phyloP scores from a whole-genome alignment of 53 echinoderm and acorn worm species.

The Luidia sarsii region DNA sequence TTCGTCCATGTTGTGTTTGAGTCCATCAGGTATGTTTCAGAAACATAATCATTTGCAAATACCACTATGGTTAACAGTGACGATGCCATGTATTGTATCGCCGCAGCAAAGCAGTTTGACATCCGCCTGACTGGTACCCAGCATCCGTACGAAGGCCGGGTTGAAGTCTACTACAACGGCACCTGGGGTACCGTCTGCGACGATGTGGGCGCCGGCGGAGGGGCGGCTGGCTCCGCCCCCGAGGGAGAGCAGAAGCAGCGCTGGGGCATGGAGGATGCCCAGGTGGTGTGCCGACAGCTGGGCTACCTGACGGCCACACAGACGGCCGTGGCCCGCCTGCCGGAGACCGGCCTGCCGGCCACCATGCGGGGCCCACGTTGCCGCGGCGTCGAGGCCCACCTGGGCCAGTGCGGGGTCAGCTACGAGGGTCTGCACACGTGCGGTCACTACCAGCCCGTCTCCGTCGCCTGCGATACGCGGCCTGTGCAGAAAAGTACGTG shows the following conservation, averaged over 20 bases:
- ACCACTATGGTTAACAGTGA: too few relatives aligned
- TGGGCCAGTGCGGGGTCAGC: background rate
- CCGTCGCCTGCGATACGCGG: slow-evolving; percentile 31
- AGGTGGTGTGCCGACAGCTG: slow-evolving; percentile 45
- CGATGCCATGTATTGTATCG: too few relatives aligned
- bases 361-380: slow-evolving; percentile 1
- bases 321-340: background rate
- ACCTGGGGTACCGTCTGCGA: slow-evolving; percentile 39
- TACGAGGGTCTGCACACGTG: slow-evolving; percentile 1
- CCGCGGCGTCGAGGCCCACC: slow-evolving; percentile 7
- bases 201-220: too few relatives aligned
- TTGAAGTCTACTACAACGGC: slow-evolving; percentile 18
- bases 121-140: slow-evolving; percentile 31
- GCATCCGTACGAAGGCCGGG: slow-evolving; percentile 3
- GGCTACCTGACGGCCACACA: slow-evolving; percentile 26
- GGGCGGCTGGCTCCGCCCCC: background rate
- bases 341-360: slow-evolving; percentile 1
- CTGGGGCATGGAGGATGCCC: slow-evolving; percentile 36
- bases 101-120: slow-evolving; percentile 39
- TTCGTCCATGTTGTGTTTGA: too few relatives aligned
- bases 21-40: too few relatives aligned
- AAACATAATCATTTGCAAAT: too few relatives aligned
- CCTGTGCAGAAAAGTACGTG: slow-evolving; percentile 19
- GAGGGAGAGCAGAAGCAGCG: background rate
- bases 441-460: slow-evolving; percentile 2